Base-by-base conservation (phyloP, 1,140 invertebrate species). In the Papilio aristodemus region DNA sequence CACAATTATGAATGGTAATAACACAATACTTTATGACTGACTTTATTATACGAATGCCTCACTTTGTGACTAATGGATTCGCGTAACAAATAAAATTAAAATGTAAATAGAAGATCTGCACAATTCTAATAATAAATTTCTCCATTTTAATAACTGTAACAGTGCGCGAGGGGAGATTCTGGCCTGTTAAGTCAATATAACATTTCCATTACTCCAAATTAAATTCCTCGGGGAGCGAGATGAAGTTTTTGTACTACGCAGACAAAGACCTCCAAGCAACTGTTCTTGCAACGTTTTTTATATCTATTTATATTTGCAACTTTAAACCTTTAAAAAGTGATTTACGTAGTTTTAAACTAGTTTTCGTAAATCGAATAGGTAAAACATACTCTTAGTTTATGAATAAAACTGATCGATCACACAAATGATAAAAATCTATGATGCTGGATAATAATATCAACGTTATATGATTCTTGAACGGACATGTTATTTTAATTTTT, bases 171-270 rank as follows among this genome's bases (percentile, higher is more conserved):
- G 87, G 86, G 89, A 84, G 81, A 81, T 86, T 89, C 86, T 89
- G 86, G 86, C 83, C 87, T 91, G 87, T 90, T 91, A 91, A 91
- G 89, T 91, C 89, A 91, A 91, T 91, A 91, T 90, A 91, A 91
- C 89, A 91, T 87, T 91, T 90, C 89, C 89, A 91, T 91, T 91
- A 91, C 87, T 89, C 81, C 85, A 90, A 91, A 91, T 91, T 91
- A 91, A 91, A 91, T 91, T 91, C 89, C 86, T 88, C 75, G 84
- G 87, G 89, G 87, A 89, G 85, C 71, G 87, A 84, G 83, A 91
- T 89, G 85, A 89, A 90, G 87, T 91, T 91, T 90, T 91, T 91
- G 88, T 91, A 85, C 83, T 62, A 77, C 77, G 67, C 85, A 84
- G 86, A 89, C 84, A 89, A 90, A 88, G 80, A 78, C 73, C 73